These are phyloP conservation scores for Orius laevigatus DNA, from an alignment of 1,140 invertebrate species.

Conservation along the genomic window DNA sequence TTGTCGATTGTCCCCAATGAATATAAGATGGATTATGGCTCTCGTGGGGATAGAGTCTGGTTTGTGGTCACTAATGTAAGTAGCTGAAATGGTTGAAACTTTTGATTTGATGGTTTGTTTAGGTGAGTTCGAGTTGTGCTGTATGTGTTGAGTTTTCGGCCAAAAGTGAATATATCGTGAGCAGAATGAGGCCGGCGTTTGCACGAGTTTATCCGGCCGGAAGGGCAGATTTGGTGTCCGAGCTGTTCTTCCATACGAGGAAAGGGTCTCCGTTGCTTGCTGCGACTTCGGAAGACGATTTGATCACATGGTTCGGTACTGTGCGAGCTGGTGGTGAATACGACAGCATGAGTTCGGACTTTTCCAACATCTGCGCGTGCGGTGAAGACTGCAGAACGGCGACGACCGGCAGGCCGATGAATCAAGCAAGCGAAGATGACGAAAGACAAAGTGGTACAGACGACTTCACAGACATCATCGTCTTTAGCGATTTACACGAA, in stretches of 20 bases:
- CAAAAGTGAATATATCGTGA: slow-evolving; percentile 36
- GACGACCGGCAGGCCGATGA: slow-evolving; percentile 1
- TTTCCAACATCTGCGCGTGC: slow-evolving; percentile 19
- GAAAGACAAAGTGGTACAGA: slow-evolving; percentile 8
- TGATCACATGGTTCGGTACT: slow-evolving; percentile 42
- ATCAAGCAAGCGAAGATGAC: slow-evolving; percentile 2
- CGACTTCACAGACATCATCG: slow-evolving; percentile 19
- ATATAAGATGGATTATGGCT: slow-evolving; percentile 35
- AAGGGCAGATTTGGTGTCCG: slow-evolving; percentile 38
- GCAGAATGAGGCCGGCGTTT: slow-evolving; percentile 38
- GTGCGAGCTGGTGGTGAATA: slow-evolving; percentile 1
- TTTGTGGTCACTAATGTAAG: slow-evolving; percentile 43
- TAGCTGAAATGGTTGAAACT: no score
- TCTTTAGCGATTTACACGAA: slow-evolving; percentile 16
- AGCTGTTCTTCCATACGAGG: slow-evolving; percentile 41
- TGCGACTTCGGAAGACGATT: slow-evolving; percentile 41
- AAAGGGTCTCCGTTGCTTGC: slow-evolving; percentile 35
- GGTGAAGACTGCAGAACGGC: slow-evolving; percentile 15
- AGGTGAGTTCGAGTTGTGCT: slow-evolving; percentile 33
- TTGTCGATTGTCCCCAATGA: slow-evolving; percentile 32
- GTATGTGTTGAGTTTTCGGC: slow-evolving; percentile 39
- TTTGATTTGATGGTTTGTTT: not conserved
- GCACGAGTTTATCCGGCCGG: slow-evolving; percentile 39
- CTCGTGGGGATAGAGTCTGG: slow-evolving; percentile 38
- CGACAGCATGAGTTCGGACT: slow-evolving; percentile 16